Base-by-base conservation (phyloP, 1,140 invertebrate genomes). In the Drosophila nannoptera region DNA sequence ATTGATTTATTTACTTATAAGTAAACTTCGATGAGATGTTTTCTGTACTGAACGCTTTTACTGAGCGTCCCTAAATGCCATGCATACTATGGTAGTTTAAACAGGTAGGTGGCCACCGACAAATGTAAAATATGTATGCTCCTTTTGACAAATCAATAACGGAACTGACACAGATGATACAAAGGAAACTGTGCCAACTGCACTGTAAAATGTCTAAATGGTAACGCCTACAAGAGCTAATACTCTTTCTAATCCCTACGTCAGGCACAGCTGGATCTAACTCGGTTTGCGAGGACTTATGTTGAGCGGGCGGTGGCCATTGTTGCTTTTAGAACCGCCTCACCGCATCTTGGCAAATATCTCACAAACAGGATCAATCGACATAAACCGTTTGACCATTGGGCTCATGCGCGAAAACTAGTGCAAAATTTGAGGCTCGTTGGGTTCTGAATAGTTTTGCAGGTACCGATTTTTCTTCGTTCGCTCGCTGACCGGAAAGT, bases 1-100 rank as follows among this genome's bases (percentile, higher is more conserved):
- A 86, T 86, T 86, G 81, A 86, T 86, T 86, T 81, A 86, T 86
- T 86, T 86, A 86, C 86, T 86, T 71, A 29, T 33, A 12, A 22
- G 58, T 14, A 14, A 48, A 73, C 78, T 81, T 81, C 22, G 22
- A 2, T 22, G 22, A 22, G 22, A 22, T 22, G 22, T 3, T 22
- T 22, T 22, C 22, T 22, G 22, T 1, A 22, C 1, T 22, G 22
- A 22, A 22, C n/a, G n/a, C n/a, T n/a, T n/a, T n/a, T n/a, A n/a
- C 22, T 22, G 1, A 22, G 22, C 22, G 22, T 3, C 36, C 8
- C 35, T 11, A 4, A 5, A 43, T 11, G 12, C 40, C 1, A 43
- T 31, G 48, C 29, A 46, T 32, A 31, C 66, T 53, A 48, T 60
- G 60, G 66, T 64, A 46, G 59, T 64, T 60, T 54, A 35, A 46